Base-by-base conservation (phyloP, 1,140 invertebrate species). In the Euschistus heros region DNA sequence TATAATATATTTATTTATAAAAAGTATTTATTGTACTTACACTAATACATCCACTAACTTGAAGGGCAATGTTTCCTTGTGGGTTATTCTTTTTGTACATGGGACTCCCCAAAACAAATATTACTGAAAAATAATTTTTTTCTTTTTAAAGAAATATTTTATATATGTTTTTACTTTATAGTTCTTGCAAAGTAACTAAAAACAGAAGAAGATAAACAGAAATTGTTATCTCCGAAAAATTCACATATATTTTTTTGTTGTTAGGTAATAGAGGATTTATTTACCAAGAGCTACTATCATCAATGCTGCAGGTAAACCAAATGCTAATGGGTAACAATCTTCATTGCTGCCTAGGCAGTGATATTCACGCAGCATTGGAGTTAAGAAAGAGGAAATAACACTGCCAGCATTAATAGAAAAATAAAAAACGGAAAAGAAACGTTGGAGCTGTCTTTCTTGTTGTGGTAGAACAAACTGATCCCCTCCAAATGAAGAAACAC, bases 401-500 rank as follows among this genome's bases (percentile, higher is more conserved):
- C 90, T 92, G 5, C 94, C 95, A 2, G 89, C 83, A 73, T 97
- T 97, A 70, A 98, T 96, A 33, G 91, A 81, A 70, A 96, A 92
- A 77, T 97, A 97, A 75, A 96, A 97, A 0, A 95, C 76, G 0
- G 92, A 95, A 76, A 97, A 97, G 77, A 93, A 97, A 64, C 84
- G 84, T 1, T 83, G 81, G 47, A 95, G 75, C 72, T 93, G 84
- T 66, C 76, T 76, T 71, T 83, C 84, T 76, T 89, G 90, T 71
- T 86, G 82, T 0, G 91, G 91, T 50, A 91, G 69, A 67, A 82
- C 78, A 74, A 95, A 96, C 78, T 99, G 97, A 77, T 99, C 96
- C 0, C 93, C 97, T 20, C 97, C 97, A 75, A 99, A 98, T 0
- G 96, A 90, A 0, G 92, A 85, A 0, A 98, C 95, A 74, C 94